phyloP scores from a whole-genome alignment of 2,797 vertebrate genomes.

The Oreochromis grahami region DNA sequence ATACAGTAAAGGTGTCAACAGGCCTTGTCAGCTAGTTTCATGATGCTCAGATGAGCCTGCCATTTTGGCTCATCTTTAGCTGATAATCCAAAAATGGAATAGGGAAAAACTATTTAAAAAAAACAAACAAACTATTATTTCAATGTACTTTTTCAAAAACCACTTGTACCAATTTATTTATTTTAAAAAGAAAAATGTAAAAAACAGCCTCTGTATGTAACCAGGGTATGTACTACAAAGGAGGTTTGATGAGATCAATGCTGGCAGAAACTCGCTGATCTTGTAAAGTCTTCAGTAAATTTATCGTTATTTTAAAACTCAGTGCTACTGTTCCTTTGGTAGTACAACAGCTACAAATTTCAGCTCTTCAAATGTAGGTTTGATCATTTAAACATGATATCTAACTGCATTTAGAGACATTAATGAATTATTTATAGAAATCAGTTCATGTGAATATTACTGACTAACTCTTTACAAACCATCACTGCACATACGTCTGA shows the following conservation, averaged over 20 bases:
- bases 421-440: neutral
- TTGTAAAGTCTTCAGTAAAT: neutral
- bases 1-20: neutral
- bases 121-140: neutral
- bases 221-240: neutral
- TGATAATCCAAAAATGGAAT: neutral
- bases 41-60: neutral
- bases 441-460: neutral
- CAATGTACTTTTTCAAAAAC: neutral
- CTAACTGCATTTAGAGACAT: neutral
- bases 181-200: rapidly evolving
- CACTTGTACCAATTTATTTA: neutral
- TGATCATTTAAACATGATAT: neutral
- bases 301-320: neutral
- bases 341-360: neutral
- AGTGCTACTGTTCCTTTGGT: neutral
- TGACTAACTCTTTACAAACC: neutral
- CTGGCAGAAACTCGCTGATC: neutral
- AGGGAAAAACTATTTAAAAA: neutral
- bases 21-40: neutral
- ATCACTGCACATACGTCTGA: neutral
- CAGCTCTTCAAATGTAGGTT: neutral
- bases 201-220: neutral
- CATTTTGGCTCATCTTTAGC: neutral
- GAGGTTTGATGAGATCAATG: neutral